phyloP scores from a whole-genome alignment of 2,888 invertebrate species.

The Synergus umbraculus region DNA sequence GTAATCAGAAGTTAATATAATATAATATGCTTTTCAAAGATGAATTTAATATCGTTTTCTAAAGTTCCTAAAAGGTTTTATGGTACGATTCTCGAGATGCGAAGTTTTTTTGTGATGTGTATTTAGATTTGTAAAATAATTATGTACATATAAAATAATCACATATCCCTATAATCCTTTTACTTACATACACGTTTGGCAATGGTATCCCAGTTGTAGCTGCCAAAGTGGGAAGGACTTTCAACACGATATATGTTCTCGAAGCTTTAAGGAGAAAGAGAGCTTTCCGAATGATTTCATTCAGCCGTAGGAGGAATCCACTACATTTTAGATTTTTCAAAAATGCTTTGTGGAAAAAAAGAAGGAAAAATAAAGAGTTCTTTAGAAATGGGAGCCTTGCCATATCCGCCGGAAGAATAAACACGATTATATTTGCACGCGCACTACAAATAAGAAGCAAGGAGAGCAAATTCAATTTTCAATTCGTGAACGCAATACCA shows the following conservation, averaged over 20 bases:
- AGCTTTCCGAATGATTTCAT: background rate
- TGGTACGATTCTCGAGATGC: too few relatives aligned
- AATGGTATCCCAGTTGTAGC: background rate
- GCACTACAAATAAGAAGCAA: slow-evolving; percentile 51
- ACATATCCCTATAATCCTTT: too few relatives aligned
- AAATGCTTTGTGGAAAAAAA: background rate
- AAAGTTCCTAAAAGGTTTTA: too few relatives aligned
- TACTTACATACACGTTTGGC: background rate
- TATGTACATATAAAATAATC: too few relatives aligned
- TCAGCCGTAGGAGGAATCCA: background rate
- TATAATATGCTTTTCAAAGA: too few relatives aligned
- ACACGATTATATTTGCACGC: slow-evolving; percentile 50
- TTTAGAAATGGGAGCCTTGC: slow-evolving; percentile 2
- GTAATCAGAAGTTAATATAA: too few relatives aligned
- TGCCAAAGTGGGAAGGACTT: background rate
- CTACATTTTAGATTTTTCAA: slow-evolving; percentile 2
- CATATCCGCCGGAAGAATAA: slow-evolving; percentile 46
- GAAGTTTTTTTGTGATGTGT: too few relatives aligned
- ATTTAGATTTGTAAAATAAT: too few relatives aligned
- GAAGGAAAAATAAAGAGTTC: background rate
- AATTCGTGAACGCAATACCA: slow-evolving; percentile 52
- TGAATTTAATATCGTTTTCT: too few relatives aligned
- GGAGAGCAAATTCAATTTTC: slow-evolving; percentile 54
- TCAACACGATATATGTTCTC: background rate
- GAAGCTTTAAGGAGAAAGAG: background rate